phyloP scores from a whole-genome alignment of 2,113 vertebrate genomes.

The Orthochromis indermauri region DNA sequence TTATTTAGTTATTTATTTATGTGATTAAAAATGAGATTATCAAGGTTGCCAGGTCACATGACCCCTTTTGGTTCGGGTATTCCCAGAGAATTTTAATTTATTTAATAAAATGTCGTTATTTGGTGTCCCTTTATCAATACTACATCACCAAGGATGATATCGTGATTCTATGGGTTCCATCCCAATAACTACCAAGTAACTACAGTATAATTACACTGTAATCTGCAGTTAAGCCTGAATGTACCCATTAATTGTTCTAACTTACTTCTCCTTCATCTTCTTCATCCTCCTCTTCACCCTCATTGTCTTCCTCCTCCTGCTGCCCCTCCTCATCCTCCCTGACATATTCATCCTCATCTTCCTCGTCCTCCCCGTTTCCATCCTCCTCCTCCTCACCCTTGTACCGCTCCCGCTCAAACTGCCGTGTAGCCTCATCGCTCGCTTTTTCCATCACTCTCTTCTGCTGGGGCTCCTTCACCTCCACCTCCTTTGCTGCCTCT shows the following conservation, averaged over 20 bases:
- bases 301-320: conserved; percentile 45
- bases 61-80: background rate
- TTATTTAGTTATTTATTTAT: background rate
- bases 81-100: background rate
- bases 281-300: conserved; percentile 30
- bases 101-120: background rate
- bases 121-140: background rate
- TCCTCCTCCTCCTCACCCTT: conserved; percentile 45
- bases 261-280: conserved; percentile 62
- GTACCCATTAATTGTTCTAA: background rate
- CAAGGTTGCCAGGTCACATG: background rate
- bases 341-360: conserved; percentile 46
- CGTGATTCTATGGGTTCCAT: rapidly evolving
- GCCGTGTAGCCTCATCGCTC: conserved; percentile 72
- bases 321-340: conserved; percentile 49
- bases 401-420: conserved; percentile 68
- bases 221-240: background rate
- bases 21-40: background rate
- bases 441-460: conserved; percentile 78
- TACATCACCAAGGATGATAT: background rate
- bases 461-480: conserved; percentile 50
- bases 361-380: conserved; percentile 32
- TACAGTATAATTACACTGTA: background rate
- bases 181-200: background rate
- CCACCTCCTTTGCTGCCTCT: background rate